Evolutionary conservation across 1,140 invertebrate genomes (phyloP).

Genomic region (Piezodorus guildinii): DNA sequence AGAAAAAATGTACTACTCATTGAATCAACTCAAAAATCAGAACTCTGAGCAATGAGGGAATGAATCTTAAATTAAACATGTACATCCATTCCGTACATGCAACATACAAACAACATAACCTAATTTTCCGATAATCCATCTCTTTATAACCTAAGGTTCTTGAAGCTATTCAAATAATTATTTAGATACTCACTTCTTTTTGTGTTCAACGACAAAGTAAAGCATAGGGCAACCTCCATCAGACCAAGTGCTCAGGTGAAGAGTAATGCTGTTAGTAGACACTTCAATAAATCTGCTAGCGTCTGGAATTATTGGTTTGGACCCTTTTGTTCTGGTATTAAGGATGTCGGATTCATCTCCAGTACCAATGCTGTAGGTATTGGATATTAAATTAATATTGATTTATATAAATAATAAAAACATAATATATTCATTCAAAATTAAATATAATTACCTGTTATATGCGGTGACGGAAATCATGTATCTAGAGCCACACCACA

Average conservation of each 20-base stretch:
- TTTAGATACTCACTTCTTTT: conserved; percentile 60
- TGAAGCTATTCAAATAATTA: no score
- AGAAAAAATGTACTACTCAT: no score
- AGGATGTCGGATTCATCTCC: conserved; percentile 76
- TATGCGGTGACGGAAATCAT: conserved; percentile 84
- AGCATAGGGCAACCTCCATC: conserved; percentile 92
- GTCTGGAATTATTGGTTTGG: conserved; percentile 79
- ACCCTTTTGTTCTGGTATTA: conserved; percentile 75
- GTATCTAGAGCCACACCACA: conserved; percentile 83
- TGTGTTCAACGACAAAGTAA: conserved; percentile 91
- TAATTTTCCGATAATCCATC: no score
- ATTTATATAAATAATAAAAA: conserved; percentile 17
- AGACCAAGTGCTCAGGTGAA: conserved; percentile 85
- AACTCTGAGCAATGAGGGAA: no score
- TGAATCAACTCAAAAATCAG: no score
- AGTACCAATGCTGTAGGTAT: conserved; percentile 76
- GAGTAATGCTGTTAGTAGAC: conserved; percentile 78
- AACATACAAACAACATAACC: no score
- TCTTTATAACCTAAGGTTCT: no score
- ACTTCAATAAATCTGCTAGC: conserved; percentile 82
- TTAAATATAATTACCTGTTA: conserved; percentile 53
- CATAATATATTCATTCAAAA: not conserved
- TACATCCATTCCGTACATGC: no score
- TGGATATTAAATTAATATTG: no score
- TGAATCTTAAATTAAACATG: no score